Conservation (phyloP, 2,797 vertebrate genomes). For the Pogonophryne albipinna region DNA sequence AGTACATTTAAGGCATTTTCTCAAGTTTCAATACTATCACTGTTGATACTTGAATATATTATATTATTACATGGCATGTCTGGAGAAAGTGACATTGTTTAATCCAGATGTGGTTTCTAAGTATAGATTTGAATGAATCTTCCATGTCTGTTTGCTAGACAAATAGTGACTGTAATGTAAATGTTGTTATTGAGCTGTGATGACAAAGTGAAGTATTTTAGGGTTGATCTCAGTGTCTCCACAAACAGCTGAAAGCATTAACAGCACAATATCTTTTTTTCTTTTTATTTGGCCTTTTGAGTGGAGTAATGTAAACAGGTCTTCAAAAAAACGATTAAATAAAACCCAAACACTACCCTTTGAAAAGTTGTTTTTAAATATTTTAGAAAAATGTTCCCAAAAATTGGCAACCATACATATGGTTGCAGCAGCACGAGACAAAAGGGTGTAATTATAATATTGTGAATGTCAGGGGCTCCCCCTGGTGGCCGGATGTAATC, state of each 20-base stretch:
- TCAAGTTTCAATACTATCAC: too few species aligned
- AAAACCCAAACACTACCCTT: neutral
- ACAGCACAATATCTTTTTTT: neutral
- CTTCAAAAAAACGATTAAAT: neutral
- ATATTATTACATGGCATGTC: neutral
- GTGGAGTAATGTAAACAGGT: neutral
- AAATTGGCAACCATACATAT: neutral
- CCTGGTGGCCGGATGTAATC: slow-evolving; percentile 36
- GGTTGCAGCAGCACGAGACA: too few species aligned
- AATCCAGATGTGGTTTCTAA: neutral
- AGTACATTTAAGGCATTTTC: too few species aligned
- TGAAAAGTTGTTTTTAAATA: neutral
- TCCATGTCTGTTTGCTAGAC: neutral
- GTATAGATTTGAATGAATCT: neutral
- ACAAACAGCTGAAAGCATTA: neutral
- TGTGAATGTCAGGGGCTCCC: slow-evolving; percentile 27
- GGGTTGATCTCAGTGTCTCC: neutral
- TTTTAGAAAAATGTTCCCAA: neutral
- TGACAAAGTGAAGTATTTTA: neutral
- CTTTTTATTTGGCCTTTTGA: neutral
- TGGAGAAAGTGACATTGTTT: neutral
- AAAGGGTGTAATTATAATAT: too few species aligned
- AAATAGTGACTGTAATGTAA: neutral
- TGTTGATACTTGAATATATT: neutral
- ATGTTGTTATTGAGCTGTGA: neutral